phyloP scores from a whole-genome alignment of 1,140 invertebrate genomes.

The Drosophila fuyamai region DNA sequence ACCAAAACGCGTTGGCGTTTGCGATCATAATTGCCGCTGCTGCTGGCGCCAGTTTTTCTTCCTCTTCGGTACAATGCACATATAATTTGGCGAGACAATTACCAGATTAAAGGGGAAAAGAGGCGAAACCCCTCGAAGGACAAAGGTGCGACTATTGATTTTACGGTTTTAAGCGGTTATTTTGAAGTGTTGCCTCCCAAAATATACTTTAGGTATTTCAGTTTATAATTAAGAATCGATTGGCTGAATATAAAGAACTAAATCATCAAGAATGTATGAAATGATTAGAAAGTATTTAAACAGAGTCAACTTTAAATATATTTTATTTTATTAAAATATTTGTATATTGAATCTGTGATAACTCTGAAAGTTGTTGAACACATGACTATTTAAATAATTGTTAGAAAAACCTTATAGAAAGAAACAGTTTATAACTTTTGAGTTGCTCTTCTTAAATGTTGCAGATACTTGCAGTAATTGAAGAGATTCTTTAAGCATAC shows the following conservation, averaged over 20 bases:
- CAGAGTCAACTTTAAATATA: not conserved
- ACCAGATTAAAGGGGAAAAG: slow-evolving; percentile 11
- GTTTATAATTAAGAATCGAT: too few species aligned
- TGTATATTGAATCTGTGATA: too few species aligned
- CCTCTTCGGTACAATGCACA: slow-evolving; percentile 18
- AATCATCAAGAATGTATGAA: too few species aligned
- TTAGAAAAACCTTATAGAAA: too few species aligned
- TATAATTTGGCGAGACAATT: slow-evolving; percentile 60
- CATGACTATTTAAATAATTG: too few species aligned
- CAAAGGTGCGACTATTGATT: slow-evolving; percentile 18
- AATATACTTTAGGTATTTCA: too few species aligned
- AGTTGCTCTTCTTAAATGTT: not conserved
- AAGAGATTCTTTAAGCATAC: too few species aligned
- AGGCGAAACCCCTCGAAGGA: slow-evolving; percentile 38
- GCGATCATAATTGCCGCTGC: slow-evolving; percentile 33
- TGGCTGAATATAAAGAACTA: too few species aligned
- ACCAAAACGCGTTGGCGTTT: slow-evolving; percentile 60
- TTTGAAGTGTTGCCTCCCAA: not conserved
- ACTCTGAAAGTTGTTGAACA: too few species aligned
- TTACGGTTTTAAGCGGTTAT: not conserved
- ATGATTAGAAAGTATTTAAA: not conserved
- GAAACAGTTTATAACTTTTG: not conserved
- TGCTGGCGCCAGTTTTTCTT: slow-evolving; percentile 58
- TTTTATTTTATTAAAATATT: too few species aligned
- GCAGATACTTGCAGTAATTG: not conserved